These are phyloP conservation scores for Epirrhoe tristata DNA, from an alignment of 2,888 invertebrate species.

Conservation along the genomic window DNA sequence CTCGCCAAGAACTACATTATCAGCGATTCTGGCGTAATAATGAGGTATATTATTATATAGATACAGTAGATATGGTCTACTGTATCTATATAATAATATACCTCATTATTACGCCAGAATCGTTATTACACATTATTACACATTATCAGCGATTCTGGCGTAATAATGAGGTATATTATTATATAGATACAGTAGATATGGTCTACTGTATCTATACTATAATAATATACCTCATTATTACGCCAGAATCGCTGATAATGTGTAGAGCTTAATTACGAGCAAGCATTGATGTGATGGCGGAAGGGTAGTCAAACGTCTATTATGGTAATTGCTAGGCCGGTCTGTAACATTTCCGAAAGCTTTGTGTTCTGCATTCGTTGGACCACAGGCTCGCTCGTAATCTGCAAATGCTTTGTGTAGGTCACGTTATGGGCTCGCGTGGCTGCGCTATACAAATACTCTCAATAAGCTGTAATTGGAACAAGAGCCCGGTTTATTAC, in stretches of 20 bases:
- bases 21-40: too few relatives aligned
- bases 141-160: too few relatives aligned
- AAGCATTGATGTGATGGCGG: slow-evolving; percentile 46
- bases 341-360: slow-evolving; percentile 59
- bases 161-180: too few relatives aligned
- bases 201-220: too few relatives aligned
- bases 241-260: too few relatives aligned
- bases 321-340: slow-evolving; percentile 64
- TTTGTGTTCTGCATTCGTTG: slow-evolving; percentile 58
- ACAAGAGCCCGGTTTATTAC: slow-evolving; percentile 26
- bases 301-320: slow-evolving; percentile 59
- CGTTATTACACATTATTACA: too few relatives aligned
- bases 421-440: slow-evolving; percentile 61
- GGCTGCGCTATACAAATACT: slow-evolving; percentile 45
- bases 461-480: slow-evolving; percentile 46
- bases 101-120: too few relatives aligned
- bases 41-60: too few relatives aligned
- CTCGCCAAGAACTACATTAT: background rate
- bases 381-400: slow-evolving; percentile 63
- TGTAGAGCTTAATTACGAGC: slow-evolving; percentile 33
- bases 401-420: slow-evolving; percentile 68
- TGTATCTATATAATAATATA: too few relatives aligned
- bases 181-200: too few relatives aligned
- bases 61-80: too few relatives aligned
- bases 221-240: too few relatives aligned